A percentile compares a stretch with the other conserved stretches of the same genome.
These are phyloP conservation scores for Cremastinae sp. DNA, from an alignment of 2,888 invertebrate species.

Conservation along the genomic window DNA sequence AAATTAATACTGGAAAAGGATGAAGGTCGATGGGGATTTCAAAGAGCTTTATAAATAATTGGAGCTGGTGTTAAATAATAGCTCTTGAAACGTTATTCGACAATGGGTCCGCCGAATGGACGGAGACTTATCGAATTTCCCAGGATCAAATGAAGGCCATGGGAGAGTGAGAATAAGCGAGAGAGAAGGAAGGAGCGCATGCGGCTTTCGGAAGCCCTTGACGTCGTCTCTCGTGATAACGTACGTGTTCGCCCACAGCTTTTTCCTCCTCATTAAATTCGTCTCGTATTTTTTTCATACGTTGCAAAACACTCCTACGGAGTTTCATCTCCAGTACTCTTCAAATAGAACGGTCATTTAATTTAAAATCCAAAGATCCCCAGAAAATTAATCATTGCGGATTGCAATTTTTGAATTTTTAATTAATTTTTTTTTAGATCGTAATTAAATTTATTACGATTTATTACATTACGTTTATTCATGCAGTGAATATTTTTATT, in stretches of 20 bases:
- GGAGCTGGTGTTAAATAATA: background rate
- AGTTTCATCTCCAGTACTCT: too few species aligned
- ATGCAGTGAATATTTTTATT: too few species aligned
- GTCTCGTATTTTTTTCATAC: background rate
- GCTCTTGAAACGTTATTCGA: background rate
- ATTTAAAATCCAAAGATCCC: too few species aligned
- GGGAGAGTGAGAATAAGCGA: background rate
- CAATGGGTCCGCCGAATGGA: slow-evolving; percentile 14
- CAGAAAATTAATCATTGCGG: too few species aligned
- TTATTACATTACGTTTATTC: too few species aligned
- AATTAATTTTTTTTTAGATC: too few species aligned
- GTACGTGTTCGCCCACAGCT: slow-evolving; percentile 29
- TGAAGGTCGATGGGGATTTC: background rate
- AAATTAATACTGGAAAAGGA: too few species aligned
- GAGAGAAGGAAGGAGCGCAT: slow-evolving; percentile 31
- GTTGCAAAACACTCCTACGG: too few species aligned
- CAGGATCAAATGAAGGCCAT: slow-evolving; percentile 31
- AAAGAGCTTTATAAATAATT: background rate
- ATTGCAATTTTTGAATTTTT: too few species aligned
- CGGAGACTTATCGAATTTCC: slow-evolving; percentile 44
- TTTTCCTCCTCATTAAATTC: background rate
- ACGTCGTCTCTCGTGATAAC: slow-evolving; percentile 35
- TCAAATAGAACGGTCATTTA: too few species aligned
- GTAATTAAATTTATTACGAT: too few species aligned
- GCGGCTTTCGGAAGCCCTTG: slow-evolving; percentile 42